A percentile compares a stretch with the other conserved stretches of the same genome.
Evolutionary conservation across 1,140 invertebrate genomes (phyloP).

Genomic region (Brachionus angularis): DNA sequence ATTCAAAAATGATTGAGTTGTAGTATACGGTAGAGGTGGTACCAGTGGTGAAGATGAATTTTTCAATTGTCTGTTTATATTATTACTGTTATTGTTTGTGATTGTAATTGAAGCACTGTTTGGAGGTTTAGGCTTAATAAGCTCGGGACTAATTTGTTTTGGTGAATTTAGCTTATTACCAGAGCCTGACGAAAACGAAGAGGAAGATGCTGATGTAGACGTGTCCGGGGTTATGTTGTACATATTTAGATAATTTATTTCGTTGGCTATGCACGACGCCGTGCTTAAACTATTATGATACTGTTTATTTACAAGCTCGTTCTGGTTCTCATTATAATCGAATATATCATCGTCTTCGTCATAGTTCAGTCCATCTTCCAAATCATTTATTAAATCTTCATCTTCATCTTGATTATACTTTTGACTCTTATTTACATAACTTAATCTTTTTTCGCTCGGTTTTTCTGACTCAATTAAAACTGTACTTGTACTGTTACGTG

Average conservation of each 20-base stretch:
- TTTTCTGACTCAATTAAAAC: too few relatives aligned
- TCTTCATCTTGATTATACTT: not conserved
- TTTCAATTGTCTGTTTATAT: conserved; percentile 3
- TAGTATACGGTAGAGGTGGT: not conserved
- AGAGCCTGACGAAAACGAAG: not conserved
- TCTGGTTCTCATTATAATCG: not conserved
- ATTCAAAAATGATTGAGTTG: conserved; percentile 11
- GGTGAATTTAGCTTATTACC: not conserved
- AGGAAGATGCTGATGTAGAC: not conserved
- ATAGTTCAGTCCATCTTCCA: conserved; percentile 33
- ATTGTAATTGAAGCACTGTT: too few relatives aligned
- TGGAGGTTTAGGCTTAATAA: too few relatives aligned
- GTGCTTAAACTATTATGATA: conserved; percentile 31
- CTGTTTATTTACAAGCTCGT: conserved; percentile 17
- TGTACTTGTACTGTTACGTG: conserved; percentile 24
- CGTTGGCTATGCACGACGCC: conserved; percentile 18
- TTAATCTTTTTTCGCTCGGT: too few relatives aligned
- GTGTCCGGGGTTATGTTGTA: conserved; percentile 31
- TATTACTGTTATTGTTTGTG: too few relatives aligned
- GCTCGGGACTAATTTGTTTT: not conserved
- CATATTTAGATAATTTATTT: conserved; percentile 18
- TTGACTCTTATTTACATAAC: too few relatives aligned
- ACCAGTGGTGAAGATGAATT: not conserved
- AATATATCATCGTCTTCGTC: conserved; percentile 43
- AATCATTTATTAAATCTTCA: not conserved